phyloP scores from a whole-genome alignment of 2,888 invertebrate genomes.

The Neocrepidodera transversa region DNA sequence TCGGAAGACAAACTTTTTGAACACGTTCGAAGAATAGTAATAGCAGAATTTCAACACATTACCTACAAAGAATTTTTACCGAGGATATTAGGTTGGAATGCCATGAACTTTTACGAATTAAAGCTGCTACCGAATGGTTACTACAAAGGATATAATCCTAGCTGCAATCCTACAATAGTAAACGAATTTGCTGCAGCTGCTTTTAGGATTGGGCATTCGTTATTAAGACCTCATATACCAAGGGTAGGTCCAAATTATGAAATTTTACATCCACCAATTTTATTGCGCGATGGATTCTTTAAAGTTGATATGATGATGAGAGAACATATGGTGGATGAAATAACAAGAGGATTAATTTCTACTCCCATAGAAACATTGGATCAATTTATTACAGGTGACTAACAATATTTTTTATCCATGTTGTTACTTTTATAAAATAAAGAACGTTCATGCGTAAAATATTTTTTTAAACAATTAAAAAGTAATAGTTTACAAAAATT shows the following conservation, averaged over 20 bases:
- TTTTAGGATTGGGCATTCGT: slow-evolving; percentile 89
- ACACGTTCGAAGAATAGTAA: slow-evolving; percentile 77
- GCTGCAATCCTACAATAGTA: slow-evolving; percentile 87
- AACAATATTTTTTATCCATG: too few relatives aligned
- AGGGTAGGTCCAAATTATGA: slow-evolving; percentile 76
- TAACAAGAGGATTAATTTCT: slow-evolving; percentile 82
- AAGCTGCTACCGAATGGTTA: slow-evolving; percentile 83
- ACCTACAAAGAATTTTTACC: slow-evolving; percentile 92
- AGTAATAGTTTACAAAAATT: too few relatives aligned
- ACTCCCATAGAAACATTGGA: slow-evolving; percentile 93
- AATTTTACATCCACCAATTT: slow-evolving; percentile 82
- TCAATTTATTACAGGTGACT: slow-evolving; percentile 87
- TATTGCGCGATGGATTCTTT: slow-evolving; percentile 89
- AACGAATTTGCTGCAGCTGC: slow-evolving; percentile 93
- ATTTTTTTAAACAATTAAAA: too few relatives aligned
- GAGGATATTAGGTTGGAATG: slow-evolving; percentile 87
- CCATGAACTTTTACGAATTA: slow-evolving; percentile 86
- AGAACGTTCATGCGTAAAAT: too few relatives aligned
- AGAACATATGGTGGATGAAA: slow-evolving; percentile 80
- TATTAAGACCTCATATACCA: slow-evolving; percentile 85
- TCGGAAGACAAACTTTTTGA: slow-evolving; percentile 83
- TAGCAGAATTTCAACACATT: slow-evolving; percentile 80
- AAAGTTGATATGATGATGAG: slow-evolving; percentile 83
- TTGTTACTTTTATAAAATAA: background rate
- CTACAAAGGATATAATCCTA: slow-evolving; percentile 87